A percentile compares a stretch with the other conserved stretches of the same genome.
phyloP scores from a whole-genome alignment of 2,888 invertebrate species.

The Chrysolina oricalcia region DNA sequence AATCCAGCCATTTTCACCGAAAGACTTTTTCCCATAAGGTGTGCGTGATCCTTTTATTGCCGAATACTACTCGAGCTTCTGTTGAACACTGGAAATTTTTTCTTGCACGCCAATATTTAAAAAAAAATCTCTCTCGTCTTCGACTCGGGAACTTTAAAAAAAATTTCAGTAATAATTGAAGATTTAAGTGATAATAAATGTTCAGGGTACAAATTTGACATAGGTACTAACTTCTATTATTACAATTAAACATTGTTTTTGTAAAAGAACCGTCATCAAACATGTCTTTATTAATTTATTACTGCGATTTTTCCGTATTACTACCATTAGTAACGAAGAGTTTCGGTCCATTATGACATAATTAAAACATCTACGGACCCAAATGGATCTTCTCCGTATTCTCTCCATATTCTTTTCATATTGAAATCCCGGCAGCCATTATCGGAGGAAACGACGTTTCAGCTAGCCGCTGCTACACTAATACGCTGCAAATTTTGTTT shows the following conservation, averaged over 20 bases:
- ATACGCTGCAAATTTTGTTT: slow-evolving; percentile 48
- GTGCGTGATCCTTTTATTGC: too few relatives aligned
- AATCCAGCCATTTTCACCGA: too few relatives aligned
- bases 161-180: too few relatives aligned
- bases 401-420: slow-evolving; percentile 67
- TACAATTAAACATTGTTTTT: neutral
- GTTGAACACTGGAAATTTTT: too few relatives aligned
- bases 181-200: too few relatives aligned
- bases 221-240: too few relatives aligned
- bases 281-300: slow-evolving; percentile 47
- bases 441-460: slow-evolving; percentile 34
- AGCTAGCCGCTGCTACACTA: slow-evolving; percentile 50
- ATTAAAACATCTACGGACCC: slow-evolving; percentile 60
- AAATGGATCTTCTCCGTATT: slow-evolving; percentile 48
- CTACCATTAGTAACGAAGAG: slow-evolving; percentile 55
- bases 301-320: slow-evolving; percentile 46
- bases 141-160: too few relatives aligned
- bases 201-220: too few relatives aligned
- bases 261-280: slow-evolving; percentile 31
- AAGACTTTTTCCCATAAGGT: too few relatives aligned
- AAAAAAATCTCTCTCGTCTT: too few relatives aligned
- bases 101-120: too few relatives aligned
- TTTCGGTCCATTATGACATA: slow-evolving; percentile 62
- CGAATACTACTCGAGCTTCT: too few relatives aligned
- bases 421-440: slow-evolving; percentile 64